phyloP scores from a whole-genome alignment of 2,113 vertebrate genomes.

The Ascaphus truei region DNA sequence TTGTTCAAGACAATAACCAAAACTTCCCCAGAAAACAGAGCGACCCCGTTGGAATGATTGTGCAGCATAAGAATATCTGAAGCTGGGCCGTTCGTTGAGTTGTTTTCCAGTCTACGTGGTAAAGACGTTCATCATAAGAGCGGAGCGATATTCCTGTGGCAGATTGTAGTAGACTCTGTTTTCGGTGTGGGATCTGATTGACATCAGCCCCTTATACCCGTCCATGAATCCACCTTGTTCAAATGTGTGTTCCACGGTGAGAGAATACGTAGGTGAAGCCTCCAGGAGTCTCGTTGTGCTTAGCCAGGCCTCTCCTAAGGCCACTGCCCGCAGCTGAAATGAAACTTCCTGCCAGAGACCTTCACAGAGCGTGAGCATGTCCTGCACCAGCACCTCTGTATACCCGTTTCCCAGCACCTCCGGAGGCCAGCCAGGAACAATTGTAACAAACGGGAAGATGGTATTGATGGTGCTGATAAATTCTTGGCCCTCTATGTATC shows the following conservation, averaged over 20 bases:
- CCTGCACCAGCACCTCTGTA: conserved; percentile 43
- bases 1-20: no score
- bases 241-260: conserved; percentile 47
- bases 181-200: conserved; percentile 24
- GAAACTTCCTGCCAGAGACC: conserved; percentile 62
- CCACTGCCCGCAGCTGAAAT: conserved; percentile 54
- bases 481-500: conserved; percentile 48
- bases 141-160: conserved; percentile 19
- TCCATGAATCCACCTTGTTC: background rate
- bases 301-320: conserved; percentile 26
- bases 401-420: conserved; percentile 50
- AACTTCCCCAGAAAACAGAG: no score
- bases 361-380: conserved; percentile 55
- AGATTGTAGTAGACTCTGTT: conserved; percentile 56
- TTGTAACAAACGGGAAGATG: conserved; percentile 62
- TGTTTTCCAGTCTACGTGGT: conserved; percentile 7
- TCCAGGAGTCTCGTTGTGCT: conserved; percentile 36
- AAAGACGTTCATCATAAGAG: conserved; percentile 9
- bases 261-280: conserved; percentile 45
- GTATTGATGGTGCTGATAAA: conserved; percentile 53
- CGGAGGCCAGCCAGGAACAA: conserved; percentile 60
- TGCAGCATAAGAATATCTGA: no score
- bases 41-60: no score
- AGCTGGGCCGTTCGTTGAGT: background rate
- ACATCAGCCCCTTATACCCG: conserved; percentile 33